A percentile compares a stretch with the other conserved stretches of the same genome.
These are phyloP conservation scores for Tipula vernalis DNA, from an alignment of 2,888 invertebrate species.

Conservation along the genomic window DNA sequence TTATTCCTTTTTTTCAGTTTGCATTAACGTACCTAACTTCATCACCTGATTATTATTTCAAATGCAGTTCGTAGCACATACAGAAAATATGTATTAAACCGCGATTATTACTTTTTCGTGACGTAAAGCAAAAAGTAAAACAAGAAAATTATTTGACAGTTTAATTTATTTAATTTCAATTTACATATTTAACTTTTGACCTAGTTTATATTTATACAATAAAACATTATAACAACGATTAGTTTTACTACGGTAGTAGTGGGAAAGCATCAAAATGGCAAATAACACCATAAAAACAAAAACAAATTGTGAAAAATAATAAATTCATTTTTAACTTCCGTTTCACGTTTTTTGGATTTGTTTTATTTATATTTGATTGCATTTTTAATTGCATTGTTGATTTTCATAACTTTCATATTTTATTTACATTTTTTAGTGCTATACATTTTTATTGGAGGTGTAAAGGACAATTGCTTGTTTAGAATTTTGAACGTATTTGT, in stretches of 20 bases:
- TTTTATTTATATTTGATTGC: not conserved
- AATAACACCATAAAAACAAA: not conserved
- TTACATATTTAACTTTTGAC: not conserved
- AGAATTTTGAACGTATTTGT: no score
- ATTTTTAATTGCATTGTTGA: not conserved
- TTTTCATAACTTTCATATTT: not conserved
- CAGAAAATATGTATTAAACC: not conserved
- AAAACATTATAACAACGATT: not conserved
- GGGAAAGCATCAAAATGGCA: not conserved
- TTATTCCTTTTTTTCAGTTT: not conserved
- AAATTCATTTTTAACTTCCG: not conserved
- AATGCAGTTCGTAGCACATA: not conserved
- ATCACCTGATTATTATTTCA: not conserved
- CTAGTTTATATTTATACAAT: not conserved
- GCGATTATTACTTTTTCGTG: not conserved
- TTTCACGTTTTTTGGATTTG: not conserved
- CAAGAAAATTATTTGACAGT: not conserved
- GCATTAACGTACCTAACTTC: not conserved
- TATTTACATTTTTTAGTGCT: not conserved
- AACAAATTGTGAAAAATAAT: not conserved
- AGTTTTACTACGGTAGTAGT: not conserved
- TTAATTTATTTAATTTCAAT: not conserved
- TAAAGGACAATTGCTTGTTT: no score
- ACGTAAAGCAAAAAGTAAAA: not conserved
- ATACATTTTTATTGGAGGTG: not conserved